Evolutionary conservation across 1,140 invertebrate species (phyloP), one percentile per base, ranked within the genome.

Genomic region (Lepidurus arcticus): DNA sequence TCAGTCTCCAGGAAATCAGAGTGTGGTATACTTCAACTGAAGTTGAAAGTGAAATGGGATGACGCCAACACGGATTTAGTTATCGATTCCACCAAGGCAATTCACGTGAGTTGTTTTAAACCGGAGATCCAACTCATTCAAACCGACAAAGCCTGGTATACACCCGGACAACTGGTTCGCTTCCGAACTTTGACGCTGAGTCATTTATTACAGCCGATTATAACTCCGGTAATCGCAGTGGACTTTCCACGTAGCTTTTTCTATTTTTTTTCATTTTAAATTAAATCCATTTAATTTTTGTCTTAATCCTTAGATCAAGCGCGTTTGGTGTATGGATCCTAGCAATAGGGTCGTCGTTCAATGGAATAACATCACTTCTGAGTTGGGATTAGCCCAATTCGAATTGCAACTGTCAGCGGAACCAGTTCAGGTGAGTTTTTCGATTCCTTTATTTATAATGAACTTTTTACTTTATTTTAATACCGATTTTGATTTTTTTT

Each of bases 261-360:
- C 24, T 24, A 24, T 24, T 24, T 24, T 24, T 24, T 24, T 24
- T 24, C 24, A 24, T 24, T 0, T 24, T 24, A 24, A 24, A 9
- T 45, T 45, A 45, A 83, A 84, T 83, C 74, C 77, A 45, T 16
- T 16, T 1, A 11, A 11, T 7, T 16, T 16, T 53, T 53, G 47
- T 53, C 21, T 53, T 11, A 11, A 4, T 53, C 11, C 21, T 65
- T 80, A 90, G 90, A 87, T 90, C 79, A 82, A 85, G 6, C 84
- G 86, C 80, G 84, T 91, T n/a, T 88, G 85, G 84, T 87, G 91
- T 6, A 86, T 88, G 82, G 89, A 89, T 83, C 90, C 90, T 9
- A 85, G 86, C 24, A 86, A 86, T 45, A 84, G 89, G 1, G 84
- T 87, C 73, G 86, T 91, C 0, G 86, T 86, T 5, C 88, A 90